Percentiles rank a stretch among this genome's conserved stretches.
Conservation (phyloP, 2,888 invertebrate genomes). For the Lithophane ornitopus region DNA sequence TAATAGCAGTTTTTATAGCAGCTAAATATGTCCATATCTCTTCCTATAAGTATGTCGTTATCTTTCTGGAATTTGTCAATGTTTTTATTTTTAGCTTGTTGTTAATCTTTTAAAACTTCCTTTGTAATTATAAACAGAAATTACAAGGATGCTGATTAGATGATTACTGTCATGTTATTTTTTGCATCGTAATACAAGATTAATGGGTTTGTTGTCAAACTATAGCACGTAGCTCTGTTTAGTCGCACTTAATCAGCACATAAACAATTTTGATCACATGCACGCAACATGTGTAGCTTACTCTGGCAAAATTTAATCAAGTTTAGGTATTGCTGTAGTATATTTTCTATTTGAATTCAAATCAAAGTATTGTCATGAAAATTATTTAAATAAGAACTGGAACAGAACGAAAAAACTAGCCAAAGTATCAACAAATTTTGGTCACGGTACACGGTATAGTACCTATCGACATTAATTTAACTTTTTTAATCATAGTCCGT, state of each 20-base stretch:
- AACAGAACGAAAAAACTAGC: neutral
- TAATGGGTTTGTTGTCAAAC: constrained; percentile 29
- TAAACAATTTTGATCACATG: constrained; percentile 29
- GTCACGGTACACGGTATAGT: constrained; percentile 30
- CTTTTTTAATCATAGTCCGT: constrained; percentile 1
- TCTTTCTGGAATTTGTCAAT: constrained; percentile 2
- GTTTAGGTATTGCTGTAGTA: neutral
- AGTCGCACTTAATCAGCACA: constrained; percentile 33
- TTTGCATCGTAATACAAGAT: constrained; percentile 28
- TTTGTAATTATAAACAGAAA: neutral
- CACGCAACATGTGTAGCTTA: constrained; percentile 2
- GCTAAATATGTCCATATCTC: constrained; percentile 21
- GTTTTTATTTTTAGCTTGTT: constrained; percentile 15
- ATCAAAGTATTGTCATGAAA: neutral
- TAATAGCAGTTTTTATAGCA: constrained; percentile 56
- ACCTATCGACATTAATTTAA: constrained; percentile 9
- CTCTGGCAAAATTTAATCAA: neutral
- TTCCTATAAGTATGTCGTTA: constrained; percentile 15
- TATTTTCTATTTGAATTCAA: neutral
- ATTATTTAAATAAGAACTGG: neutral
- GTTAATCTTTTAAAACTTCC: neutral
- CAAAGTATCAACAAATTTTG: constrained; percentile 19
- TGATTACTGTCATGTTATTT: constrained; percentile 17
- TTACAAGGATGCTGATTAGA: constrained; percentile 19
- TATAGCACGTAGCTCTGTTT: constrained; percentile 12